Conservation (phyloP, 2,113 vertebrate species). For the Picathartes gymnocephalus region DNA sequence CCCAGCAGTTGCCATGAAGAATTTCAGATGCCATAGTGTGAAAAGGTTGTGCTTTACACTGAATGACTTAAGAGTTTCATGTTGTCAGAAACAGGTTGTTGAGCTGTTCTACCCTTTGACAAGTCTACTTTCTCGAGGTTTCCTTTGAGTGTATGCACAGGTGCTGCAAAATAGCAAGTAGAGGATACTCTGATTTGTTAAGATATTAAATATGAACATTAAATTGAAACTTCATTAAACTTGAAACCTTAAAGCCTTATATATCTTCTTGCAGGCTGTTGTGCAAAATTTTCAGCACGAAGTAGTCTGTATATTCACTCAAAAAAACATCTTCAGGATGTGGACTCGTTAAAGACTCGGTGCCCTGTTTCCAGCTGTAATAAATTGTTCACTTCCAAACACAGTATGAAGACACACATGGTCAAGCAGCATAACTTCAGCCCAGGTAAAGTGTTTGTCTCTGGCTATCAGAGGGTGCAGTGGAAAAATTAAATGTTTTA, state of each 20-base stretch:
- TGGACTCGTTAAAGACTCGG: slow-evolving; percentile 80
- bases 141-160: background rate
- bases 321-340: slow-evolving; percentile 93
- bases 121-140: background rate
- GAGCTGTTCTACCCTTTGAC: background rate
- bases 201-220: background rate
- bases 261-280: slow-evolving; percentile 80
- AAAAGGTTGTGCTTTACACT: background rate
- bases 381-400: slow-evolving; percentile 91
- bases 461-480: background rate
- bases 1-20: background rate
- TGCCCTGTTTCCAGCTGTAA: slow-evolving; percentile 89
- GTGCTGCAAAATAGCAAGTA: background rate
- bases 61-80: background rate
- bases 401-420: slow-evolving; percentile 92
- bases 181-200: background rate
- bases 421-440: slow-evolving; percentile 89
- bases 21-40: background rate
- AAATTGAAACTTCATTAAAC: background rate
- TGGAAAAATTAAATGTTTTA: background rate
- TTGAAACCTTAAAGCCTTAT: background rate
- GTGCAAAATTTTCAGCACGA: slow-evolving; percentile 94
- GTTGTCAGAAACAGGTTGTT: background rate
- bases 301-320: slow-evolving; percentile 98
- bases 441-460: slow-evolving; percentile 72